Conservation (phyloP, 2,888 invertebrate genomes). For the Acanthoscelides obtectus region DNA sequence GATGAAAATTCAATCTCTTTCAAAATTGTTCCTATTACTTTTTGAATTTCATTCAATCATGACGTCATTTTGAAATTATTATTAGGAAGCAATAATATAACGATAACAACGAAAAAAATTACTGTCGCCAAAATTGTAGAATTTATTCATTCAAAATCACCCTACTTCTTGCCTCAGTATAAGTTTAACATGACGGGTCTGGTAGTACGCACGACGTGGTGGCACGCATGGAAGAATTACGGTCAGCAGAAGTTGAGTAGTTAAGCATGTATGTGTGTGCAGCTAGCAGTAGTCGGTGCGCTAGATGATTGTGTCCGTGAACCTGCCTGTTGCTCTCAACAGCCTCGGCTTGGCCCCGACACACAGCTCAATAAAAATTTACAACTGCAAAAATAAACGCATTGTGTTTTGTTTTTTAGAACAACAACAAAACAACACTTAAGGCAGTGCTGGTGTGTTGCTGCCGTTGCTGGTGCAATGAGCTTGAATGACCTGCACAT, state of each 20-base stretch:
- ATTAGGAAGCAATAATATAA: too few species aligned
- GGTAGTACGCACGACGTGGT: not conserved
- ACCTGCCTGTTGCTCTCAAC: constrained; percentile 1
- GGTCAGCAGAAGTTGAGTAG: not conserved
- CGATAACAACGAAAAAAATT: too few species aligned
- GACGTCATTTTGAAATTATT: too few species aligned
- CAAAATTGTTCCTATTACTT: too few species aligned
- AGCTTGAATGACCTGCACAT: constrained; percentile 23
- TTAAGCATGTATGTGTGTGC: not conserved
- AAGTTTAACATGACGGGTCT: not conserved
- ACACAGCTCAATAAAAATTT: constrained; percentile 25
- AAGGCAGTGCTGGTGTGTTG: constrained; percentile 4
- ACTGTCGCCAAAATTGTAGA: too few species aligned
- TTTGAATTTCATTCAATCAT: too few species aligned
- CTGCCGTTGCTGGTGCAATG: constrained; percentile 20
- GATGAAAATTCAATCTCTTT: too few species aligned
- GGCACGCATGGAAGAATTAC: not conserved
- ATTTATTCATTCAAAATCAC: too few species aligned
- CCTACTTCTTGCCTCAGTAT: too few species aligned
- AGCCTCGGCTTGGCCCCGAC: not conserved
- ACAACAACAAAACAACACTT: constrained; percentile 11
- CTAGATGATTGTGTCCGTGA: not conserved
- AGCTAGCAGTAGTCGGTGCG: not conserved
- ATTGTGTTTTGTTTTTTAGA: constrained; percentile 15
- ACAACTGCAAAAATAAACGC: constrained; percentile 26